Evolutionary conservation across 2,797 vertebrate species (phyloP), one percentile per base, ranked within the genome.

Genomic region (Gymnocypris eckloni): DNA sequence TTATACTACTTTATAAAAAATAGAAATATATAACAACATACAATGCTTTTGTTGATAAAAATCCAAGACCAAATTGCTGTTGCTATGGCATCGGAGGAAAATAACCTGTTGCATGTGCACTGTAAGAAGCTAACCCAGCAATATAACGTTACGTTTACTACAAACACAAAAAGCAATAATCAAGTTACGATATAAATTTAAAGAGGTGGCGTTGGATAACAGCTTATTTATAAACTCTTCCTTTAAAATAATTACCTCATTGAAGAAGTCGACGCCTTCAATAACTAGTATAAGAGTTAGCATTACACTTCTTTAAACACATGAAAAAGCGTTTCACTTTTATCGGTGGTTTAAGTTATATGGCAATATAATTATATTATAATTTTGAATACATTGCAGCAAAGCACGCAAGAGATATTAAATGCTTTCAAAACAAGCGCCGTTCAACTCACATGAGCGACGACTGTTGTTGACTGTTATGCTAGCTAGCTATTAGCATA

Each of bases 341-440:
- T 41, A 20, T 54, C 15, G 0, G 11, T 54, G 15, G 9, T 76
- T 50, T 50, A 39, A 11, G n/a, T 41, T 70, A 69, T 25, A 25
- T 15, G n/a, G 1, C n/a, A 25, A 5, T 25, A 64, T 13, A 28
- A 28, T 15, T 28, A 25, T 28, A 28, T 25, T 64, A 28, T 28
- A 28, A 64, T 28, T 28, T 64, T 64, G 4, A 25, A 9, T 22
- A 54, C 16, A 33, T 3, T 6, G 9, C 11, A 66, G 25, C 11
- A 37, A 69, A 77, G 15, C 7, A 33, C 22, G 13, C 33, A 77
- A n/a, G 76, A 77, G 6, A 25, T 41, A 18, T 22, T 25, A 22
- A 54, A 84, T 8, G 33, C 43, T 43, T 93, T 85, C 87, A 93
- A 92, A 91, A 80, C 69, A 86, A 69, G 90, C 91, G 87, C 84